These are phyloP conservation scores for Oreochromis aureus DNA, from an alignment of 2,113 vertebrate species.

Conservation along the genomic window DNA sequence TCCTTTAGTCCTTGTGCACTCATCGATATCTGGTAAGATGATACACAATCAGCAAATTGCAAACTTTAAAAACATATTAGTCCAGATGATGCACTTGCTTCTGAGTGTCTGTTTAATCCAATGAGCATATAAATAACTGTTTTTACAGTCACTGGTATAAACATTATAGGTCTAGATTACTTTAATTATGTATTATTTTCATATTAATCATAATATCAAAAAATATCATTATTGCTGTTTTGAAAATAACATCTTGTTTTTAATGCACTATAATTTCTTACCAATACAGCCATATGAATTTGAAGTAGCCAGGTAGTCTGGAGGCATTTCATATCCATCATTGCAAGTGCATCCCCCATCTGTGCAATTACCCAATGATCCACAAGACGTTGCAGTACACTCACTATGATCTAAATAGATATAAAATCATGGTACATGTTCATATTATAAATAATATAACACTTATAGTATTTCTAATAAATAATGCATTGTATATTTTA, in stretches of 20 bases:
- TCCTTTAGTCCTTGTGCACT: not conserved
- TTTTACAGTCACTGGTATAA: not conserved
- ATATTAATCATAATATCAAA: not conserved
- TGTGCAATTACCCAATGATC: conserved; percentile 33
- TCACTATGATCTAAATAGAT: conserved; percentile 21
- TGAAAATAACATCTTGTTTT: not conserved
- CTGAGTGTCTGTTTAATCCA: not conserved
- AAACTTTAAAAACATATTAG: not conserved
- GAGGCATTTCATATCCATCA: conserved; percentile 8
- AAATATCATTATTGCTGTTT: not conserved
- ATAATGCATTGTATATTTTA: not conserved
- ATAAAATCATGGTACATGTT: not conserved
- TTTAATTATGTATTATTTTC: not conserved
- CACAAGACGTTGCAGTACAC: conserved; percentile 25
- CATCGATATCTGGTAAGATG: conserved; percentile 37
- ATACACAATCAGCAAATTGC: not conserved
- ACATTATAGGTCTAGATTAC: not conserved
- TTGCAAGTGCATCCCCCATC: conserved; percentile 26
- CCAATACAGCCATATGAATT: conserved; percentile 49
- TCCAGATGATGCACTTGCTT: not conserved
- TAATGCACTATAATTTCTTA: not conserved
- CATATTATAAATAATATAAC: not conserved
- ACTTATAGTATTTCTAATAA: not conserved
- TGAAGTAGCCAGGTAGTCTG: rapidly evolving
- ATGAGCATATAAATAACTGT: not conserved